Evolutionary conservation across 2,113 vertebrate genomes (phyloP).

Genomic region (Ictalurus furcatus): DNA sequence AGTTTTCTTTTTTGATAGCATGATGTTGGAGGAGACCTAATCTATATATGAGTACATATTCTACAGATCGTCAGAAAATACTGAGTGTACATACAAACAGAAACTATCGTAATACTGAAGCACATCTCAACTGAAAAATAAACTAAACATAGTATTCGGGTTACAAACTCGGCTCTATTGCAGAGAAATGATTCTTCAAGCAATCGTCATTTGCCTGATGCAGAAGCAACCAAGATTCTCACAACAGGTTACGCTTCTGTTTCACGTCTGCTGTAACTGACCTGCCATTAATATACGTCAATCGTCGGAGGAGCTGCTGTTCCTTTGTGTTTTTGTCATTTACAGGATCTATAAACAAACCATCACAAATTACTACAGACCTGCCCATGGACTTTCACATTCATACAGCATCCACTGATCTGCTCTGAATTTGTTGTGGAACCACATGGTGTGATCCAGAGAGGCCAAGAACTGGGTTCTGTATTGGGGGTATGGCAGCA

Average conservation of each 20-base stretch:
- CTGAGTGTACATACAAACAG: neutral
- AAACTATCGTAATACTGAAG: neutral
- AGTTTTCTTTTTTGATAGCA: too few relatives aligned
- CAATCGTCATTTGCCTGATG: too few relatives aligned
- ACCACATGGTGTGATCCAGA: slow-evolving; percentile 96
- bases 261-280: neutral
- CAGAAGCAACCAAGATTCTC: neutral
- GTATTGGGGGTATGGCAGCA: slow-evolving; percentile 77
- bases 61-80: neutral
- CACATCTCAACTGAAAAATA: too few relatives aligned
- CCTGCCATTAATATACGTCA: neutral
- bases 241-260: neutral
- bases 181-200: neutral
- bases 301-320: neutral
- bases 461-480: slow-evolving; percentile 77
- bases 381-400: slow-evolving; percentile 93
- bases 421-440: slow-evolving; percentile 86
- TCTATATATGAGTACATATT: too few relatives aligned
- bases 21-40: neutral
- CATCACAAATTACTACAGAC: slow-evolving; percentile 60
- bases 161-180: too few relatives aligned
- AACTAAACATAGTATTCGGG: too few relatives aligned
- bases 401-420: slow-evolving; percentile 97
- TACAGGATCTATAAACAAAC: neutral
- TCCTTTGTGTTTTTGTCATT: neutral